Base-by-base conservation (phyloP, 2,888 invertebrate species). In the Mellilla xanthometata region DNA sequence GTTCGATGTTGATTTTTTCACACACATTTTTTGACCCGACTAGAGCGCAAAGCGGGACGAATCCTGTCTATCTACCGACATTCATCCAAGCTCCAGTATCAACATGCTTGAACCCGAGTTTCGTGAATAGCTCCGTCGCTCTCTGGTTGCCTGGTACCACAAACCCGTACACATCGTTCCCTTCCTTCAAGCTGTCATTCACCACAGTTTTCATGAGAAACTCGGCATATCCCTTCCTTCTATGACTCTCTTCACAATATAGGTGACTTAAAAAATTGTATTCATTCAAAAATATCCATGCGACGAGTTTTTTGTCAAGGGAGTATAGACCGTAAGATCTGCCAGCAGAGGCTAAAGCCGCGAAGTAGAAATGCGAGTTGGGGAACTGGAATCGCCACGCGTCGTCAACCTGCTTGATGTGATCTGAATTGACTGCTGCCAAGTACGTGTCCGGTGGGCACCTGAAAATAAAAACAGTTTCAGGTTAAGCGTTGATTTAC, bases 271-370 rank as follows among this genome's bases (percentile, higher is more conserved):
- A 29, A 31, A 52, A 62, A 35, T 56, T 52, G 32, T 53, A 60
- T 34, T 69, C 65, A 39, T 65, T 68, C 22, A 67, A 33, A 31
- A 65, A 68, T 1, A 64, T 34, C 68, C 68, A 68, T 4, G 66
- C 60, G 9, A 62, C 9, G 9, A 67, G 41, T 12, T 56, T 42
- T 15, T 52, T 49, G n/a, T 47, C 49, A 32, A 34, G 39, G 2
- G 57, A 62, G 54, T 61, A 67, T 27, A 67, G 35, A 8, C 56
- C 65, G 43, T 57, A 54, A 29, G 57, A 62, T 8, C 58, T 46
- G 10, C 51, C 50, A 12, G 54, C 56, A 36, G 55, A 49, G 3
- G 43, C 47, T 34, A 65, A 39, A 34, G 45, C 52, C n/a, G 54
- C 30, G 33, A 61, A 62, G 39, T 59, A 62, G 1, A 11, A 12